Conservation (phyloP, 1,140 invertebrate species). For the Microplitis demolitor region DNA sequence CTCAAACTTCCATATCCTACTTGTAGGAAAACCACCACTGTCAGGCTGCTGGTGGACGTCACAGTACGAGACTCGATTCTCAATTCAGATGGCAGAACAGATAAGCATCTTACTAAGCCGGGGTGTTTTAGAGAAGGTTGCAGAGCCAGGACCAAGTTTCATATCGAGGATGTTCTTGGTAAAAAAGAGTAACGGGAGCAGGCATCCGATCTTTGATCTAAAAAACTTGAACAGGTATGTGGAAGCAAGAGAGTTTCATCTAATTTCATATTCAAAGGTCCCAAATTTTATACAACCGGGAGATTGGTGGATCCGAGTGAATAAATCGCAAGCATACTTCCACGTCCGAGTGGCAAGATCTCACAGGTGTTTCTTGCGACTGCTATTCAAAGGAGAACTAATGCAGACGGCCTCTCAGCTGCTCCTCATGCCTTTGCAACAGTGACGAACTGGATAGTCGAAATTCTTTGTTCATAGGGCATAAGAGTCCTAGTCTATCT, state of each 20-base stretch:
- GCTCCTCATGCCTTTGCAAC: slow-evolving; percentile 44
- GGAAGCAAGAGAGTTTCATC: slow-evolving; percentile 33
- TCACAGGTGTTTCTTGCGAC: slow-evolving; percentile 39
- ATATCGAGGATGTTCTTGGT: slow-evolving; percentile 45
- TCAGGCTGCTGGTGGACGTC: slow-evolving; percentile 29
- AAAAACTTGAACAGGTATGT: slow-evolving; percentile 38
- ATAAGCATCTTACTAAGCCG: slow-evolving; percentile 28
- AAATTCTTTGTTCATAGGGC: slow-evolving; percentile 32
- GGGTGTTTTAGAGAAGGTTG: slow-evolving; percentile 30
- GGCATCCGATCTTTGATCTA: slow-evolving; percentile 41
- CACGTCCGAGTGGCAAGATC: slow-evolving; percentile 39
- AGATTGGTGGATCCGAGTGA: slow-evolving; percentile 45
- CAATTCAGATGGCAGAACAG: slow-evolving; percentile 31
- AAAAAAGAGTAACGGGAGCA: slow-evolving; percentile 24
- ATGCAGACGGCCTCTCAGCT: slow-evolving; percentile 41
- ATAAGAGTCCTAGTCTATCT: slow-evolving; percentile 37
- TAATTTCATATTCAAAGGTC: slow-evolving; percentile 37
- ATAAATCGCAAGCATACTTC: slow-evolving; percentile 45
- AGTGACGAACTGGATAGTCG: slow-evolving; percentile 48
- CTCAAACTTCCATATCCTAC: slow-evolving; percentile 34
- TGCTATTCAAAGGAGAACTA: slow-evolving; percentile 36
- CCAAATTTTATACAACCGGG: slow-evolving; percentile 39
- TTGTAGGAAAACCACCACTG: slow-evolving; percentile 35
- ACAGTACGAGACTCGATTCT: slow-evolving; percentile 30
- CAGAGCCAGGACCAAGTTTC: slow-evolving; percentile 31